These are phyloP conservation scores for Varanus salvator DNA, from an alignment of 2,113 vertebrate species.

Conservation along the genomic window DNA sequence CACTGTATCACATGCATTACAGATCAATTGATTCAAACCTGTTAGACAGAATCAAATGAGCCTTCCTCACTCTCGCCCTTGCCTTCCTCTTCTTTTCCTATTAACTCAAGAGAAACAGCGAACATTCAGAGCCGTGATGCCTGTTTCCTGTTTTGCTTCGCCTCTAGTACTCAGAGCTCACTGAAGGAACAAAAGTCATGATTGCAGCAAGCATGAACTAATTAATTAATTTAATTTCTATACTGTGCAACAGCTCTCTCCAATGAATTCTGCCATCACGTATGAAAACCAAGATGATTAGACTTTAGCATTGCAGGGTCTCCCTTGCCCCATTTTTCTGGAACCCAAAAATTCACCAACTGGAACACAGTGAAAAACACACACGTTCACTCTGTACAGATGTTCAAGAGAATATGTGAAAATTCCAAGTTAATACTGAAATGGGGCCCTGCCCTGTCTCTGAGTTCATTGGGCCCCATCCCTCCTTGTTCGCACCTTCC, in stretches of 20 bases:
- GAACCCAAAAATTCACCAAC: not conserved
- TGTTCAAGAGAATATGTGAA: too few relatives aligned
- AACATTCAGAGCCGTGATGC: constrained; percentile 59
- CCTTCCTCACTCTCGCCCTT: constrained; percentile 30
- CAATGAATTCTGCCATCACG: constrained; percentile 46
- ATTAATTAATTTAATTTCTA: too few relatives aligned
- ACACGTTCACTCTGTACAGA: not conserved
- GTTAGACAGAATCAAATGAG: not conserved
- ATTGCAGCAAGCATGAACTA: constrained; percentile 45
- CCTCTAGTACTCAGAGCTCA: constrained; percentile 59
- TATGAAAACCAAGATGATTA: not conserved
- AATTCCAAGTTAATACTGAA: too few relatives aligned
- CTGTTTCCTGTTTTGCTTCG: constrained; percentile 62
- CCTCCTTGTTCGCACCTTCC: too few relatives aligned
- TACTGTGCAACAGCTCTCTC: too few relatives aligned
- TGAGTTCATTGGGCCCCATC: too few relatives aligned
- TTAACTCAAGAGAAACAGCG: constrained; percentile 55
- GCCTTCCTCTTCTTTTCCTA: constrained; percentile 34
- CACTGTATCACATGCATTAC: too few relatives aligned
- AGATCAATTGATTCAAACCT: not conserved
- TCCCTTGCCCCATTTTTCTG: not conserved
- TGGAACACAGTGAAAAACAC: not conserved
- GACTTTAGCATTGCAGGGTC: not conserved
- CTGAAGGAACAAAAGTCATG: constrained; percentile 69
- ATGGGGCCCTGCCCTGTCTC: too few relatives aligned